A percentile compares a stretch with the other conserved stretches of the same genome.
Conservation (phyloP, 2,113 vertebrate species). For the Syngnathus scovelli region DNA sequence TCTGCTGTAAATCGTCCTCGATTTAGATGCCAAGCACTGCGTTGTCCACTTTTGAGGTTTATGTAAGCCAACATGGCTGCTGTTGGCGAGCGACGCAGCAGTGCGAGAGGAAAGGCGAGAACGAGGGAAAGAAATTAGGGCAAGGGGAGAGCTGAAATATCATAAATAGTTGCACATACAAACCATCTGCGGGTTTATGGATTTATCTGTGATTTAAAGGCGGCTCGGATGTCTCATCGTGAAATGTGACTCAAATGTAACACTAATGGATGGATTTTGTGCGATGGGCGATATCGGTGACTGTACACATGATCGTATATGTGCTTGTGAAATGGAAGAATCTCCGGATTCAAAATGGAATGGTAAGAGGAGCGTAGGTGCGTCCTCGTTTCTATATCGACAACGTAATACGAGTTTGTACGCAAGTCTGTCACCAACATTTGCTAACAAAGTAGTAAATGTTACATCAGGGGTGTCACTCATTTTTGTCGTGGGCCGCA, state of each 20-base stretch:
- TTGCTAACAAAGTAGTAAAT: too few species aligned
- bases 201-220: background rate
- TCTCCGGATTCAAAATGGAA: constrained; percentile 5
- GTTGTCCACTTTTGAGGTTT: constrained; percentile 27
- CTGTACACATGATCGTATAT: constrained; percentile 14
- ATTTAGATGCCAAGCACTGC: constrained; percentile 25
- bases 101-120: background rate
- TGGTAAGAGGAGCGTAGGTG: background rate
- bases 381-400: background rate
- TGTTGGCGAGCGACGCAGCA: constrained; percentile 17
- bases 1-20: constrained; percentile 26
- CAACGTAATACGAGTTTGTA: background rate
- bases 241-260: background rate
- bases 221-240: background rate
- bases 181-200: background rate
- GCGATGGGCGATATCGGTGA: constrained; percentile 1
- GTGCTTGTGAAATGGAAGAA: background rate
- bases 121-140: background rate
- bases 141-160: constrained; percentile 1
- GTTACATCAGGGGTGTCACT: too few species aligned
- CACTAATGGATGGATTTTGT: background rate
- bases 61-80: constrained; percentile 50
- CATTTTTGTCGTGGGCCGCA: too few species aligned
- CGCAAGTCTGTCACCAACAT: background rate
- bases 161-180: background rate